A percentile compares a stretch with the other conserved stretches of the same genome.
Conservation (phyloP, 1,140 invertebrate genomes). For the Pseudomyrmex dendroicus region DNA sequence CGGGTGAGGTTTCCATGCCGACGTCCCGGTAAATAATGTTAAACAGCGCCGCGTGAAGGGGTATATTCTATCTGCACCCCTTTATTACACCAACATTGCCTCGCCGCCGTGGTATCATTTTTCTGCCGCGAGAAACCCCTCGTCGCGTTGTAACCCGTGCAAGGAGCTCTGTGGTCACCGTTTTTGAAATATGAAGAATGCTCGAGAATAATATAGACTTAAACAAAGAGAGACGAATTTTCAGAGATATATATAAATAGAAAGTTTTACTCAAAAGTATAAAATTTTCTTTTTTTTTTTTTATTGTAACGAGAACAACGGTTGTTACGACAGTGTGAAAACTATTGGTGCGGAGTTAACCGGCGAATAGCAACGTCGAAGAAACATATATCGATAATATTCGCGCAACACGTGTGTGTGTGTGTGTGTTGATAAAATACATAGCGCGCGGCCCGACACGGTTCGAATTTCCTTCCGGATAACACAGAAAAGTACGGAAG, state of each 20-base stretch:
- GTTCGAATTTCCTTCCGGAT: constrained; percentile 63
- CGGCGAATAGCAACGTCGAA: background rate
- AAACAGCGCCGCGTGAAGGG: constrained; percentile 48
- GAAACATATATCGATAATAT: background rate
- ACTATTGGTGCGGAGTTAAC: background rate
- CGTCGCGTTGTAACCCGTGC: background rate
- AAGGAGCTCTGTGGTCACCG: constrained; percentile 10
- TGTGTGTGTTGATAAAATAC: constrained; percentile 25
- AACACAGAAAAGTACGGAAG: constrained; percentile 68
- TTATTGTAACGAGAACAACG: background rate
- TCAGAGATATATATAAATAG: background rate
- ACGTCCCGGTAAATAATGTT: constrained; percentile 70
- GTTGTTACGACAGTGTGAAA: background rate
- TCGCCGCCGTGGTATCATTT: constrained; percentile 48
- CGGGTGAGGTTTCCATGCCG: constrained; percentile 63
- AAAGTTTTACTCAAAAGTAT: background rate
- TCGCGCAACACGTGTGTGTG: background rate
- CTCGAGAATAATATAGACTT: background rate
- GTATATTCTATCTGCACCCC: constrained; percentile 23
- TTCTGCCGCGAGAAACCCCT: constrained; percentile 23
- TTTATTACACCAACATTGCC: constrained; percentile 57
- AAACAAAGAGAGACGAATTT: background rate
- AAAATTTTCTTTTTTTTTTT: background rate
- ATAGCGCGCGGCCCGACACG: background rate
- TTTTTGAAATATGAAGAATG: constrained; percentile 23